Conservation (phyloP, 1,140 invertebrate genomes). For the Aphelenchoides besseyi region DNA sequence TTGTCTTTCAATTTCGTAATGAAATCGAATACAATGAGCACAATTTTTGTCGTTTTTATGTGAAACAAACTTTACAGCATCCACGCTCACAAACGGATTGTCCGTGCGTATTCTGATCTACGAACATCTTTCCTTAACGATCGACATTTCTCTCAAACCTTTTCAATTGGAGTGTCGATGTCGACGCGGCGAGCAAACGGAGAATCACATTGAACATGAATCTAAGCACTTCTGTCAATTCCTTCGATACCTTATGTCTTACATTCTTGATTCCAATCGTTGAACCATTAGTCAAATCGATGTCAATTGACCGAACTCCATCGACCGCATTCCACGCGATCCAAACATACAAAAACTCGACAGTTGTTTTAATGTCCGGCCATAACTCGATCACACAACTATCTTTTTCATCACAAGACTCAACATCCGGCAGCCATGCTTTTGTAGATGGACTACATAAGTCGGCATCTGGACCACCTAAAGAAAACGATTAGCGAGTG, state of each 20-base stretch:
- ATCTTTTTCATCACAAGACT: neutral
- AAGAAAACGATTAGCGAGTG: neutral
- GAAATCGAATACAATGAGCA: neutral
- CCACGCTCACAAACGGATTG: neutral
- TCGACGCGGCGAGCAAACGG: neutral
- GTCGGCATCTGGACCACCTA: neutral
- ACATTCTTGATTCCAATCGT: neutral
- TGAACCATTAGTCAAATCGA: neutral
- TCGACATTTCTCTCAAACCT: neutral
- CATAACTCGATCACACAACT: neutral
- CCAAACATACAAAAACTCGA: neutral
- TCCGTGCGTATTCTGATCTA: neutral
- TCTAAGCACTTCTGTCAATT: too few species aligned
- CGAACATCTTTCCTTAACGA: neutral
- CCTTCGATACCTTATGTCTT: neutral
- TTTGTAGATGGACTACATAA: neutral
- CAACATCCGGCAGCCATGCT: neutral
- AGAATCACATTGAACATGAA: neutral
- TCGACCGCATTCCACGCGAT: neutral
- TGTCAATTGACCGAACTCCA: neutral
- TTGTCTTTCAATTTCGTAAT: neutral
- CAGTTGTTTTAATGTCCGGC: neutral
- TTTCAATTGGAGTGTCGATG: neutral
- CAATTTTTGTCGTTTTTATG: neutral
- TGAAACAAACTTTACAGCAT: neutral